A percentile compares a stretch with the other conserved stretches of the same genome.
phyloP scores from a whole-genome alignment of 2,113 vertebrate species.

The Piprites chloris region DNA sequence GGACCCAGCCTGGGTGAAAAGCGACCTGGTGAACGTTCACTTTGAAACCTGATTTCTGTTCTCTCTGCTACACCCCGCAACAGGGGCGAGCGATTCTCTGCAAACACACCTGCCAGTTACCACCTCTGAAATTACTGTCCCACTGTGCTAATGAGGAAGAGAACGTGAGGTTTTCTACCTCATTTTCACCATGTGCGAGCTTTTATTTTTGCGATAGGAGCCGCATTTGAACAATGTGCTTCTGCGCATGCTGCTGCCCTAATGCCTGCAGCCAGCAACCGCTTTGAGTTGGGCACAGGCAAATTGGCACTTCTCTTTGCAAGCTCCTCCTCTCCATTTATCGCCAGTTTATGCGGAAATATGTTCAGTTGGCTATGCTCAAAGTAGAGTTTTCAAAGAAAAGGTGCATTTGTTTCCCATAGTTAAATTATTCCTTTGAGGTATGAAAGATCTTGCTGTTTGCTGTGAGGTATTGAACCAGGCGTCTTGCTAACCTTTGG shows the following conservation, averaged over 20 bases:
- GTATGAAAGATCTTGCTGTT: not conserved
- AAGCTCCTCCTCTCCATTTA: conserved; percentile 29
- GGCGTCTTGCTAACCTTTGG: not conserved
- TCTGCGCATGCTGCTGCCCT: not conserved
- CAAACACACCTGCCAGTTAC: conserved; percentile 35
- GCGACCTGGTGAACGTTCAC: not conserved
- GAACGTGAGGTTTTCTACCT: conserved; percentile 1
- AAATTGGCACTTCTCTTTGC: conserved; percentile 35
- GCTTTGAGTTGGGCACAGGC: not conserved
- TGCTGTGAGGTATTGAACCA: not conserved
- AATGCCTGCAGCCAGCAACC: not conserved
- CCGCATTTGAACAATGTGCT: not conserved
- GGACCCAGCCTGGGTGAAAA: not conserved
- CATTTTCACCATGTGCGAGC: conserved; percentile 44
- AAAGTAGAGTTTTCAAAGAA: conserved; percentile 12
- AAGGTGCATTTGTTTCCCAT: conserved; percentile 11
- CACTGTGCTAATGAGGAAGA: conserved; percentile 48
- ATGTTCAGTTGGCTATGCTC: not conserved
- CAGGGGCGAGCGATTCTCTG: not conserved
- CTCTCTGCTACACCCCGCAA: not conserved
- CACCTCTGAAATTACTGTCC: conserved; percentile 58
- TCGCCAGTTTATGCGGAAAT: conserved; percentile 5
- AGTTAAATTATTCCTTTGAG: conserved; percentile 1
- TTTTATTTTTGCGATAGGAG: conserved; percentile 17
- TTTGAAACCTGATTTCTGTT: conserved; percentile 25